Conservation (phyloP, 2,888 invertebrate species). For the Ryuthela nishihirai region DNA sequence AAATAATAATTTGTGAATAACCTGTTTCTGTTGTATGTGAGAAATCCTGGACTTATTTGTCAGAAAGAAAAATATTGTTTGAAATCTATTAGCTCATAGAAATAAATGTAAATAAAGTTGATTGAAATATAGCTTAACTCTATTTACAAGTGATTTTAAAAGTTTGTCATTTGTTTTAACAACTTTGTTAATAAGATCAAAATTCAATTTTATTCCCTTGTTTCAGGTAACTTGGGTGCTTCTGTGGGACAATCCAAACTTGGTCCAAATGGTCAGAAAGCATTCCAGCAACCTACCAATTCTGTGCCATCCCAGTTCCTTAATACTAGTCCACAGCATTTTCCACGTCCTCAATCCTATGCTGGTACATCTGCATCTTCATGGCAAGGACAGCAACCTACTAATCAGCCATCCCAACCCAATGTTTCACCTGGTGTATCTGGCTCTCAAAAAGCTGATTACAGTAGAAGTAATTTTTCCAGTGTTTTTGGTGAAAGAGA, state of each 20-base stretch:
- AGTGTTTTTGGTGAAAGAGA: slow-evolving; percentile 41
- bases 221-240: no score
- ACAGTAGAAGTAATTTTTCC: slow-evolving; percentile 65
- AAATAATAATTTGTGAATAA: no score
- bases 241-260: slow-evolving; percentile 12
- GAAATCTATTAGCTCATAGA: no score
- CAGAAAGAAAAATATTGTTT: no score
- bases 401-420: background rate
- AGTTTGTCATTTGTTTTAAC: no score
- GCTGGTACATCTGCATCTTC: slow-evolving; percentile 29
- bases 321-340: slow-evolving; percentile 34
- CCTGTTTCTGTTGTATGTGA: no score
- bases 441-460: slow-evolving; percentile 52
- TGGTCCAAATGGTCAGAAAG: background rate
- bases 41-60: no score
- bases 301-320: slow-evolving; percentile 3
- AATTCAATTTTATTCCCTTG: no score
- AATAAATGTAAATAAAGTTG: no score
- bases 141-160: no score
- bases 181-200: no score
- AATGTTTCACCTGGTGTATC: background rate
- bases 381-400: slow-evolving; percentile 8
- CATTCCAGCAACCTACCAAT: background rate
- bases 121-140: no score
- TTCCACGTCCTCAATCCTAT: slow-evolving; percentile 34